Base-by-base conservation (phyloP, 1,140 invertebrate species). In the Callitettix versicolor region DNA sequence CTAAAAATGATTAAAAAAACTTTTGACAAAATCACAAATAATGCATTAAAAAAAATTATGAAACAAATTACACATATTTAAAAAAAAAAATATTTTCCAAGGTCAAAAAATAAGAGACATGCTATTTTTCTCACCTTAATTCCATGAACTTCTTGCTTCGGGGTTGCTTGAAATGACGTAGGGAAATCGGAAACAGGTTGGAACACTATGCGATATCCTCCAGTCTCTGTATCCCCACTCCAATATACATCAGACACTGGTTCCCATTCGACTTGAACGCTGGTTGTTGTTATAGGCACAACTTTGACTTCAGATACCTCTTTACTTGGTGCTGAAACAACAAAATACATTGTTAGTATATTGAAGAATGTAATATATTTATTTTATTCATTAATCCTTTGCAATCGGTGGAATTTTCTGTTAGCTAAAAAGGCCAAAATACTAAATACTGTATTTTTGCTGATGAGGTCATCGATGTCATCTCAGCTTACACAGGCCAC, bases 281-380 rank as follows among this genome's bases (percentile, higher is more conserved):
- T 91, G 17, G 84, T 89, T 11, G 90, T 90, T 3, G 94, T 96
- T 50, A 95, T 90, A 1, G 94, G 91, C 20, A 91, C 85, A 1
- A 95, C 91, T 73, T 84, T 84, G 1, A 98, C 73, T 44, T 84
- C 81, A 18, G 77, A 76, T 5, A 96, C 91, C 9, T 82, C 81
- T 58, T 80, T 79, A 38, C 88, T 87, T 1, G 95, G 95, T n/a
- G 90, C 90, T 83, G 61, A 21, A 71, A 63, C 59, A 62, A 53
- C 61, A 56, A 44, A 49, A 33, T 14, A 22, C 14, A 49, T 24
- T 44, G 4, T 4, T 30, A 48, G n/a, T 17, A 36, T 36, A 24
- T n/a, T n/a, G 18, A 34, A 34, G 15, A 14, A 26, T 21, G 14
- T 52, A 12, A 48, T 21, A 48, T n/a, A n/a, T n/a, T n/a, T n/a